A percentile compares a stretch with the other conserved stretches of the same genome.
These are phyloP conservation scores for Odontocerum albicorne DNA, from an alignment of 2,888 invertebrate genomes.

Conservation along the genomic window DNA sequence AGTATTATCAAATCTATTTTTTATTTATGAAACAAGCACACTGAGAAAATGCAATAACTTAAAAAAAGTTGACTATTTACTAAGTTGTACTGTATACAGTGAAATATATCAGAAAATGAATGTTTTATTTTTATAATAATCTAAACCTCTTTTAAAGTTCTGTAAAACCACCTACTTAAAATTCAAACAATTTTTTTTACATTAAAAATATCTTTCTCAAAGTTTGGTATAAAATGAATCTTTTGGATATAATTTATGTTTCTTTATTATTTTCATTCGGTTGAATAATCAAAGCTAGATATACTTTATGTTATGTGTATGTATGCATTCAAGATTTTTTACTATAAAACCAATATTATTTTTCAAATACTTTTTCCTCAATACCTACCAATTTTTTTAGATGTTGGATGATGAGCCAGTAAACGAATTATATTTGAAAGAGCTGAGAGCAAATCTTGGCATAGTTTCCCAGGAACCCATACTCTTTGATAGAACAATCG, in stretches of 20 bases:
- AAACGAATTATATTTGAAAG: conserved; percentile 58
- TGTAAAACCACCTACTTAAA: too few species aligned
- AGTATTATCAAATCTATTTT: neutral
- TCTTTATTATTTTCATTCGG: neutral
- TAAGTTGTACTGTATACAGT: too few species aligned
- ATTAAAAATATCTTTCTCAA: too few species aligned
- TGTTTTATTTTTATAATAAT: too few species aligned
- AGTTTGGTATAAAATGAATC: too few species aligned
- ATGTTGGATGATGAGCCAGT: conserved; percentile 46
- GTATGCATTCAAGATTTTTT: neutral
- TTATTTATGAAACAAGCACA: neutral
- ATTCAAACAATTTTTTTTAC: too few species aligned
- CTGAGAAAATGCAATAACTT: too few species aligned
- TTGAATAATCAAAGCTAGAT: too few species aligned
- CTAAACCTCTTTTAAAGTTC: too few species aligned
- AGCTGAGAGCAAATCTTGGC: conserved; percentile 71
- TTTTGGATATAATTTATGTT: neutral
- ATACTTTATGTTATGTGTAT: neutral
- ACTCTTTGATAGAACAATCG: conserved; percentile 76
- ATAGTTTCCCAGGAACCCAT: conserved; percentile 85
- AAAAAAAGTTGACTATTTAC: too few species aligned
- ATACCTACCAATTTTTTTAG: neutral
- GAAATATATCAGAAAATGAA: too few species aligned
- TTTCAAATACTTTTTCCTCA: neutral
- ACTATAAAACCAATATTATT: neutral